A percentile compares a stretch with the other conserved stretches of the same genome.
Evolutionary conservation across 2,888 invertebrate genomes (phyloP).

Genomic region (Drosophila infuscata): DNA sequence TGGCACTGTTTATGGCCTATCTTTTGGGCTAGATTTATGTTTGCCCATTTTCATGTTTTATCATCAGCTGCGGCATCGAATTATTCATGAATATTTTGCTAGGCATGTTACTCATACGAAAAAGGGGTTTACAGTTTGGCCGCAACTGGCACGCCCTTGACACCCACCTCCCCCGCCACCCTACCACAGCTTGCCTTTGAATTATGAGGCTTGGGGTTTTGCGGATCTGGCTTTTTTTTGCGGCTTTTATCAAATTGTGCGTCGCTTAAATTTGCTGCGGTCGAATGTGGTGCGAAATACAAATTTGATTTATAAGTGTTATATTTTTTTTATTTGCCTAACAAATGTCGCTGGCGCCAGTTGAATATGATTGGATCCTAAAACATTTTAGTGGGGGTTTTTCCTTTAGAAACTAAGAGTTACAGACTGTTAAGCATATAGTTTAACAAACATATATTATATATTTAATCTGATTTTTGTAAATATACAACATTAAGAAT

Average conservation of each 20-base stretch:
- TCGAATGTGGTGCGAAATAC: constrained; percentile 70
- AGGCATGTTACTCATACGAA: constrained; percentile 75
- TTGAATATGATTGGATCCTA: neutral
- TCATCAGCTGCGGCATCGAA: constrained; percentile 79
- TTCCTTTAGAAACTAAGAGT: no score
- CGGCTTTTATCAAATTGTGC: constrained; percentile 63
- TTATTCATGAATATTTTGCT: constrained; percentile 78
- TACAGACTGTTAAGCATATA: no score
- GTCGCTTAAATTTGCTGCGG: constrained; percentile 15
- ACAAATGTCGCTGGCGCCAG: neutral
- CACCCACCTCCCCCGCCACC: neutral
- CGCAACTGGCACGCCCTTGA: constrained; percentile 7
- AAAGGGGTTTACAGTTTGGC: constrained; percentile 65
- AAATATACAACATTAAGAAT: accelerated
- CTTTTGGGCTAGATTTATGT: constrained; percentile 69
- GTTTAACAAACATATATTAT: neutral
- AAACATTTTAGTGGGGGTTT: neutral
- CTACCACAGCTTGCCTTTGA: constrained; percentile 50
- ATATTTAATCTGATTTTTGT: neutral
- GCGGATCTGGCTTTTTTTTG: constrained; percentile 16
- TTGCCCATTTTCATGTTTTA: constrained; percentile 77
- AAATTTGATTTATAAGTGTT: constrained; percentile 64
- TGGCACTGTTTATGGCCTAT: constrained; percentile 63
- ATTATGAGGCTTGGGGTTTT: constrained; percentile 59
- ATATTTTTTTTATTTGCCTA: constrained; percentile 1